These are phyloP conservation scores for Stigmatopora argus DNA, from an alignment of 2,113 vertebrate species.

Conservation along the genomic window DNA sequence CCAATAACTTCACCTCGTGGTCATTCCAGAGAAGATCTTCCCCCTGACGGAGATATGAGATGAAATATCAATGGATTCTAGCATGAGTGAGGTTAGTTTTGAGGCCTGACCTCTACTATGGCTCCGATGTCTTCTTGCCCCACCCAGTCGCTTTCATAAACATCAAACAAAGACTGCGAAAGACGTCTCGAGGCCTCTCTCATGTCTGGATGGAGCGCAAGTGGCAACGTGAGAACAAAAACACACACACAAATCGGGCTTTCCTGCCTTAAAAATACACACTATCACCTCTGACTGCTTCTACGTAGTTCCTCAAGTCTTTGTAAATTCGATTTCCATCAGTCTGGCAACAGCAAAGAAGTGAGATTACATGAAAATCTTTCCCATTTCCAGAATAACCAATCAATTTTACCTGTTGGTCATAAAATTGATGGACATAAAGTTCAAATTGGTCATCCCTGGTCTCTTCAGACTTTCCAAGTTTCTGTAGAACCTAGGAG, in stretches of 20 bases:
- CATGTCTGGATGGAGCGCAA: constrained; percentile 75
- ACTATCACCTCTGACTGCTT: constrained; percentile 79
- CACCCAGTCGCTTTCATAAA: constrained; percentile 80
- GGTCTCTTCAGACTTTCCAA: constrained; percentile 86
- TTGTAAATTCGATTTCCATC: constrained; percentile 85
- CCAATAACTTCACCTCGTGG: constrained; percentile 83
- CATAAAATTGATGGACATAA: constrained; percentile 72
- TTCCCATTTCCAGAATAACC: neutral
- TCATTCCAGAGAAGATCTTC: constrained; percentile 93
- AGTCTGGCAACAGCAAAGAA: constrained; percentile 61
- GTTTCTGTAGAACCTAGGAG: constrained; percentile 83
- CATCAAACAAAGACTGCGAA: constrained; percentile 82
- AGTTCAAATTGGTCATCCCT: constrained; percentile 86
- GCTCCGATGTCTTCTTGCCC: constrained; percentile 78
- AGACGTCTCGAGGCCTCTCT: constrained; percentile 84
- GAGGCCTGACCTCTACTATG: constrained; percentile 76
- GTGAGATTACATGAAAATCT: neutral
- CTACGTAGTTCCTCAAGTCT: constrained; percentile 82
- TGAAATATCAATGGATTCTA: constrained; percentile 14
- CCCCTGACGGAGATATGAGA: constrained; percentile 68
- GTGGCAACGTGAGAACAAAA: neutral
- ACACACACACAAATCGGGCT: constrained; percentile 3
- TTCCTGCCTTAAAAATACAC: neutral
- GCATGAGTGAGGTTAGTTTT: neutral
- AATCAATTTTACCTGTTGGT: constrained; percentile 80